A percentile compares a stretch with the other conserved stretches of the same genome.
phyloP scores from a whole-genome alignment of 2,113 vertebrate species.

The Carlito syrichta region DNA sequence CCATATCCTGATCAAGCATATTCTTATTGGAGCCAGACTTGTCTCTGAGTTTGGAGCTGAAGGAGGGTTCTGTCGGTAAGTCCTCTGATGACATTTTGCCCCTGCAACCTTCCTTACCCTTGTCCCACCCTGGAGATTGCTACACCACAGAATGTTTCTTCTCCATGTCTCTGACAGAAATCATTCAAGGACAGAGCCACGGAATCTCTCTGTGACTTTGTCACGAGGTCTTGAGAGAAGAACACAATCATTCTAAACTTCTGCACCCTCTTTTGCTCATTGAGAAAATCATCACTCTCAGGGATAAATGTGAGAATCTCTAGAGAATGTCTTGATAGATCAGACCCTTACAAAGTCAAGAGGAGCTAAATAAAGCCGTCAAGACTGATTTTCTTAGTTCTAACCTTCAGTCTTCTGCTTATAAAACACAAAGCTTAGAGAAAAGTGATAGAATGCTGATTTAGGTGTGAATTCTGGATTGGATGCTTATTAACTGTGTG shows the following conservation, averaged over 20 bases:
- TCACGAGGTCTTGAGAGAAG: not conserved
- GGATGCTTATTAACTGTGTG: rapidly evolving
- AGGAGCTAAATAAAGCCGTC: not conserved
- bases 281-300: not conserved
- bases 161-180: not conserved
- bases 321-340: not conserved
- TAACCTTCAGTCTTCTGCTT: not conserved
- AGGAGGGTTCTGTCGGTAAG: rapidly evolving
- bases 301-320: not conserved
- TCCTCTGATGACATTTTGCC: rapidly evolving
- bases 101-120: not conserved
- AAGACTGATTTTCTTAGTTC: not conserved
- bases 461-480: too few species aligned
- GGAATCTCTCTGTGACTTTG: not conserved
- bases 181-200: not conserved
- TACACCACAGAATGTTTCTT: too few species aligned
- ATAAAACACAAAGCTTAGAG: not conserved
- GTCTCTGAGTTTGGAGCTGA: not conserved
- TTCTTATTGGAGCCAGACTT: not conserved
- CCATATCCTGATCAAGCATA: not conserved
- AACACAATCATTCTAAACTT: rapidly evolving
- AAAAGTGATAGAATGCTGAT: not conserved
- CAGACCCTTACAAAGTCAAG: not conserved
- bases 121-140: rapidly evolving
- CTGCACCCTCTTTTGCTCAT: rapidly evolving